Conservation (phyloP, 30 jellyfish, hydroid and myxozoan species). For the Rhopilema esculentum region DNA sequence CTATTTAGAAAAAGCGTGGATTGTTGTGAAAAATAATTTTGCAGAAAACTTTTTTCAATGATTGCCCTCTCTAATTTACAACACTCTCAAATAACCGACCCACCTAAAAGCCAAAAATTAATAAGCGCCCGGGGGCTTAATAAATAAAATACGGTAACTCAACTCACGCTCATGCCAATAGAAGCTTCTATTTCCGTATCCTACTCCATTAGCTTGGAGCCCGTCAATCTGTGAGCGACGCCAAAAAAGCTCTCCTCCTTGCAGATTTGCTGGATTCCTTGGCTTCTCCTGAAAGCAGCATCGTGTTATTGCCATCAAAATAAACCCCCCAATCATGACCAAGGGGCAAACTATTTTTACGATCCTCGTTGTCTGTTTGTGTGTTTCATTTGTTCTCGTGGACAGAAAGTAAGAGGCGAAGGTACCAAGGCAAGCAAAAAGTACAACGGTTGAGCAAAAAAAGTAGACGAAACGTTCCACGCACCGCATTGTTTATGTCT, state of each 20-base stretch:
- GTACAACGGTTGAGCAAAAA: not conserved
- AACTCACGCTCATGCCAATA: not conserved
- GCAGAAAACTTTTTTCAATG: too few species aligned
- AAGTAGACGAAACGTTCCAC: not conserved
- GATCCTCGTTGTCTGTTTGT: not conserved
- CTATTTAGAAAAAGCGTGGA: too few species aligned
- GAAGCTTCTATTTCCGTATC: too few species aligned
- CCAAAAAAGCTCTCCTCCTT: not conserved
- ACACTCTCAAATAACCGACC: too few species aligned
- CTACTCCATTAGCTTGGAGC: not conserved
- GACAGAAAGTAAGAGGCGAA: conserved; percentile 16
- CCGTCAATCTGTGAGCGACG: not conserved
- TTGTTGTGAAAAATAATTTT: too few species aligned
- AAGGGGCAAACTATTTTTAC: conserved; percentile 8
- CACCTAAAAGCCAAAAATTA: too few species aligned
- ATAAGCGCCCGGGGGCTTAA: not conserved
- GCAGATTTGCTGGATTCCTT: not conserved
- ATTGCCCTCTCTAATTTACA: too few species aligned
- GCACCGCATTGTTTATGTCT: not conserved
- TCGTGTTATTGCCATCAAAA: not conserved
- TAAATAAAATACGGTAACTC: not conserved
- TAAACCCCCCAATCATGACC: not conserved
- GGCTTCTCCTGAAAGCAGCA: not conserved
- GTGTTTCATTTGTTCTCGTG: not conserved
- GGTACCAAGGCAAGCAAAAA: conserved; percentile 23